Conservation (phyloP, 1,140 invertebrate species). For the Phymorhynchus buccinoides region DNA sequence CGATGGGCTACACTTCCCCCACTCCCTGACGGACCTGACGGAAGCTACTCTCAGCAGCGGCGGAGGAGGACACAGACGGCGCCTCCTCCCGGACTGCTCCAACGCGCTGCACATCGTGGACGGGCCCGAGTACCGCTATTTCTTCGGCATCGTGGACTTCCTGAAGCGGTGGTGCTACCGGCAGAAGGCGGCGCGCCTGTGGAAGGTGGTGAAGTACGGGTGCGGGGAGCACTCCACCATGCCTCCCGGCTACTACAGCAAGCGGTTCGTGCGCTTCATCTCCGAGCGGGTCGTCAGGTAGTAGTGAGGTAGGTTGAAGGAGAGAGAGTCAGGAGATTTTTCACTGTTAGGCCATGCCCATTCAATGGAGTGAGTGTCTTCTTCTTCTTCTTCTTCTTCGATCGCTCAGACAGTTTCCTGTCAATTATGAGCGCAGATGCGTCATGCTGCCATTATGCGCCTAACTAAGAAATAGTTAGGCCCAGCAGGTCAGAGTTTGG, state of each 20-base stretch:
- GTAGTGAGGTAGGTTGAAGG: background rate
- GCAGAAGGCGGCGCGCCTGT: slow-evolving; percentile 48
- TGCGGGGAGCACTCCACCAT: slow-evolving; percentile 58
- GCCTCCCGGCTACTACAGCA: slow-evolving; percentile 49
- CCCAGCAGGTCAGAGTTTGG: too few relatives aligned
- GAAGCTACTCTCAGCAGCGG: background rate
- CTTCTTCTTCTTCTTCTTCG: too few relatives aligned
- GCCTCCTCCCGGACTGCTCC: slow-evolving; percentile 53
- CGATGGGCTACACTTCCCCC: slow-evolving; percentile 15
- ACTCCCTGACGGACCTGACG: background rate
- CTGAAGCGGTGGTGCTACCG: slow-evolving; percentile 54
- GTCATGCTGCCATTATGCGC: too few relatives aligned
- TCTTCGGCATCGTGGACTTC: slow-evolving; percentile 60
- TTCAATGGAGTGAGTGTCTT: too few relatives aligned
- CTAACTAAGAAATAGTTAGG: too few relatives aligned
- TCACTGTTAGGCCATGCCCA: too few relatives aligned
- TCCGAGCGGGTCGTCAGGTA: slow-evolving; percentile 45
- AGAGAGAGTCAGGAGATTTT: background rate
- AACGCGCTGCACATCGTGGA: slow-evolving; percentile 61
- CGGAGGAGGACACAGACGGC: slow-evolving; percentile 23
- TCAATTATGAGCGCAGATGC: too few relatives aligned
- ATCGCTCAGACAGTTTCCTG: too few relatives aligned
- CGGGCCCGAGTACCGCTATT: slow-evolving; percentile 55
- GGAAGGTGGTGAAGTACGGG: slow-evolving; percentile 54
- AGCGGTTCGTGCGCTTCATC: slow-evolving; percentile 56